phyloP scores from a whole-genome alignment of 2,888 invertebrate species.

The Melolontha melolontha region DNA sequence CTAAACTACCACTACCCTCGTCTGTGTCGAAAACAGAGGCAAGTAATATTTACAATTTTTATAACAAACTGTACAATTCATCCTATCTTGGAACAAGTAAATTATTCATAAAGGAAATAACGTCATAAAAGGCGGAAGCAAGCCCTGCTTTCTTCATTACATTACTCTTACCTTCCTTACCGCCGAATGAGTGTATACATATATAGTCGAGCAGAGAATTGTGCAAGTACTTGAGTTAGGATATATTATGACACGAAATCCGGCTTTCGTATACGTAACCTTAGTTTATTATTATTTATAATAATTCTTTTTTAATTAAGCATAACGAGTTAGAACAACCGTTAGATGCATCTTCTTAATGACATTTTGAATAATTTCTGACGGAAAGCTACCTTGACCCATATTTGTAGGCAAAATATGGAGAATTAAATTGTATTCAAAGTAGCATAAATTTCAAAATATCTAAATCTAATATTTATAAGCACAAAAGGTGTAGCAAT shows the following conservation, averaged over 20 bases:
- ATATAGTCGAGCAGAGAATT: slow-evolving; percentile 32
- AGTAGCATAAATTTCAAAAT: too few species aligned
- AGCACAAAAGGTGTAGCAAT: too few species aligned
- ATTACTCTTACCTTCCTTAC: slow-evolving; percentile 52
- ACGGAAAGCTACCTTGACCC: too few species aligned
- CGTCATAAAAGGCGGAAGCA: slow-evolving; percentile 58
- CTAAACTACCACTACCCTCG: neutral
- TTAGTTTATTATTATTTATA: neutral
- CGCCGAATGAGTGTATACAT: slow-evolving; percentile 41
- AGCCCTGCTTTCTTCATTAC: slow-evolving; percentile 58
- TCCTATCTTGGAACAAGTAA: slow-evolving; percentile 51
- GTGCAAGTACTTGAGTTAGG: slow-evolving; percentile 41
- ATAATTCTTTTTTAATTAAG: too few species aligned
- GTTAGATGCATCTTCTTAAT: too few species aligned
- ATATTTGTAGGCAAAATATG: too few species aligned
- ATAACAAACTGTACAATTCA: slow-evolving; percentile 41
- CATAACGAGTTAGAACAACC: too few species aligned
- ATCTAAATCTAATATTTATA: too few species aligned
- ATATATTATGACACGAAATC: slow-evolving; percentile 45
- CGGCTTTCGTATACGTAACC: slow-evolving; percentile 29
- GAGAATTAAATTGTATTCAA: too few species aligned
- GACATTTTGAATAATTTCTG: too few species aligned
- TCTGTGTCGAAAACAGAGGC: slow-evolving; percentile 15
- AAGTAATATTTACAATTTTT: slow-evolving; percentile 37
- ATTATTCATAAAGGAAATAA: slow-evolving; percentile 60